Evolutionary conservation across 2,888 invertebrate species (phyloP), one percentile per base, ranked within the genome.

Genomic region (Eudemis profundana): DNA sequence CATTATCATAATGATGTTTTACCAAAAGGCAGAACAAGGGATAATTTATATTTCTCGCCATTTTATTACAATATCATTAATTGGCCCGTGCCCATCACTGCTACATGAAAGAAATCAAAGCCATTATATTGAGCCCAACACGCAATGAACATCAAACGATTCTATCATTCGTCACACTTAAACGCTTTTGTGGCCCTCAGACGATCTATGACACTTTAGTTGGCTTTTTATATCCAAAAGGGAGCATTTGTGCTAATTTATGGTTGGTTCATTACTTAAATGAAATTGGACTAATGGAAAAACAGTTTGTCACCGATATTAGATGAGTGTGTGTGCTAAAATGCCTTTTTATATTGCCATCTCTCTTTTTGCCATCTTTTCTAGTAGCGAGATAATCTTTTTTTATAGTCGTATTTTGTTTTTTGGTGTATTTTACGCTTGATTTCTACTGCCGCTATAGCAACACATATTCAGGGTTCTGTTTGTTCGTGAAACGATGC

Each of bases 161-260:
- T n/a, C 17, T 14, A 27, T 15, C 46, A 19, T 51, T 50, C 10
- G 7, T 40, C 38, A 53, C 23, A 21, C 1, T 46, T 38, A 46
- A 14, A 53, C 14, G 46, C 27, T 56, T 40, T 21, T 33, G 27
- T 42, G 33, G 14, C 44, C 56, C n/a, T 38, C 10, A 15, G 53
- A 42, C 62, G 27, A 85, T 88, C 88, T 86, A 85, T 85, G 86
- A 84, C 84, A 85, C 82, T 87, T 84, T 83, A 83, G 77, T 83
- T 81, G 82, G 77, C 85, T 85, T 87, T 88, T 88, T 87, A 86
- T 86, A 77, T 75, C 83, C 81, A 79, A 83, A 79, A 76, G 74
- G 78, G 79, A 81, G 77, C 82, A 73, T 82, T 85, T 75, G 72
- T 69, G 70, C 78, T 84, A 82, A 88, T 87, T 87, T 89, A 88